Evolutionary conservation across 2,797 vertebrate species (phyloP), one percentile per base, ranked within the genome.

Genomic region (Coendou prehensilis): DNA sequence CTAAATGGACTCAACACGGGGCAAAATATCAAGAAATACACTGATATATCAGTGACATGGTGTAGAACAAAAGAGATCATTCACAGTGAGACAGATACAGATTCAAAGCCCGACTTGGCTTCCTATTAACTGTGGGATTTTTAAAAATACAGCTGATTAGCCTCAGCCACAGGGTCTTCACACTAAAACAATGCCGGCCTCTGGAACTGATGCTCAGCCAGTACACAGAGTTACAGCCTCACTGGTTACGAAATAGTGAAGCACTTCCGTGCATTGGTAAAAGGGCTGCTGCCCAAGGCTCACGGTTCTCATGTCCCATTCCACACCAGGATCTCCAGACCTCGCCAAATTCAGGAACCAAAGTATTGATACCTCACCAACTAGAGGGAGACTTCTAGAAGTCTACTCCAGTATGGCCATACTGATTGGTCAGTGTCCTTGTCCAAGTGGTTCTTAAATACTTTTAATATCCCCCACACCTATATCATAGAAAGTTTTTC

Each of bases 1-100:
- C n/a, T 76, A 76, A 26, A 52, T 37, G 6, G 4, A 71, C 5
- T 90, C 59, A 91, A 78, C 3, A 76, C 10, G 81, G 52, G 71
- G 71, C 1, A 91, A 82, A 94, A 79, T 67, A 56, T 73, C 61
- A 18, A 82, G 50, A 54, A 94, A 86, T 69, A 88, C 41, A 75
- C 6, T 75, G 28, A 50, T 50, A 23, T 22, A 59, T 28, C 33
- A 50, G 67, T 13, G 11, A 30, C 8, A 75, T 22, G 33, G 9
- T 26, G 10, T 13, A 86, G 20, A 69, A 69, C 33, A 90, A 86
- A 86, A 54, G 14, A 64, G 33, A n/a, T 80, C 15, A 28, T 41
- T 87, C 47, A 41, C 47, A 84, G 15, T 7, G 13, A 92, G 20
- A 64, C n/a, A 84, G 17, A n/a, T n/a, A 56, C 1, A 37, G 18